phyloP scores from a whole-genome alignment of 2,797 vertebrate genomes.

The Apogon hyalosoma region DNA sequence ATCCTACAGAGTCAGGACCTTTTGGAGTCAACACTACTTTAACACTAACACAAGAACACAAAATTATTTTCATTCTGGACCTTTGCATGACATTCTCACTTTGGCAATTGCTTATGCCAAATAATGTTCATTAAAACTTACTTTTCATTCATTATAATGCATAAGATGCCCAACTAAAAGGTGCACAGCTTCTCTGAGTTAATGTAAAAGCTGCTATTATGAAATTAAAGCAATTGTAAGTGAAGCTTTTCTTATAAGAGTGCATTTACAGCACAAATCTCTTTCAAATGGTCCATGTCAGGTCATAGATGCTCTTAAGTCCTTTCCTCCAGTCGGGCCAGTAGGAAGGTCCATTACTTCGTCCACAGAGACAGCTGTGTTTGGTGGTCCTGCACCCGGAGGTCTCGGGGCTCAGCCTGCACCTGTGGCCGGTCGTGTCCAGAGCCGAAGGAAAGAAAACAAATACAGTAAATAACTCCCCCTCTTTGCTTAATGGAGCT shows the following conservation, averaged over 20 bases:
- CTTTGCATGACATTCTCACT: too few species aligned
- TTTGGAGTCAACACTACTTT: too few species aligned
- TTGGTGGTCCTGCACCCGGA: constrained; percentile 46
- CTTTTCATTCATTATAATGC: too few species aligned
- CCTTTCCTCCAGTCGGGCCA: constrained; percentile 17
- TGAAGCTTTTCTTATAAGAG: constrained; percentile 27
- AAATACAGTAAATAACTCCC: constrained; percentile 61
- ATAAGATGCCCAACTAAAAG: constrained; percentile 2
- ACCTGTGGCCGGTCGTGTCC: constrained; percentile 59
- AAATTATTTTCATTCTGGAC: too few species aligned
- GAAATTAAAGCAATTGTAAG: constrained; percentile 17
- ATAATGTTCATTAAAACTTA: too few species aligned
- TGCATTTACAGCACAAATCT: constrained; percentile 20
- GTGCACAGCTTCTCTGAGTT: constrained; percentile 17
- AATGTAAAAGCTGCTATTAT: constrained; percentile 2
- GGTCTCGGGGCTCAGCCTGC: constrained; percentile 47
- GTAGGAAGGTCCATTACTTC: constrained; percentile 42
- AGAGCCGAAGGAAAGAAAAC: constrained; percentile 50
- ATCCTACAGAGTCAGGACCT: too few species aligned
- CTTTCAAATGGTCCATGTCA: constrained; percentile 38
- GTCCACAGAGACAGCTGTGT: constrained; percentile 44
- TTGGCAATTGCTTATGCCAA: too few species aligned
- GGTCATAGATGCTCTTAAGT: constrained; percentile 13
- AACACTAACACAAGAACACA: too few species aligned
- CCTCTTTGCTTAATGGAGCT: constrained; percentile 62